A percentile compares a stretch with the other conserved stretches of the same genome.
These are phyloP conservation scores for Aphodius sticticus DNA, from an alignment of 2,888 invertebrate genomes.

Conservation along the genomic window DNA sequence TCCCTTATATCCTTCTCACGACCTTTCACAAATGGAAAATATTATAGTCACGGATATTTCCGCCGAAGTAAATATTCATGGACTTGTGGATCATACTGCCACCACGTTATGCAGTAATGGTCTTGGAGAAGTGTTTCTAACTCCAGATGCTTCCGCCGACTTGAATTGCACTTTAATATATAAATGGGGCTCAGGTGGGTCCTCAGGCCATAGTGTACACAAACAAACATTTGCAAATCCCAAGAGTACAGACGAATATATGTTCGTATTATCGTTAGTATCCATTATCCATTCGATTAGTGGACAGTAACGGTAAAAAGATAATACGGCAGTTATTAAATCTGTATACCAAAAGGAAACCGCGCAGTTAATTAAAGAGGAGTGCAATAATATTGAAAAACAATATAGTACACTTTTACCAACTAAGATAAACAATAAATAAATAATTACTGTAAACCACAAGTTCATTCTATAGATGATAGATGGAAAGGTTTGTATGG, in stretches of 20 bases:
- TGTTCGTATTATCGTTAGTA: not conserved
- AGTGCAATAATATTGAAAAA: not conserved
- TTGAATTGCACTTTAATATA: conserved; percentile 25
- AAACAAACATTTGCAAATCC: conserved; percentile 13
- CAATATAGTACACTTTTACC: not conserved
- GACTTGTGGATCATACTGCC: not conserved
- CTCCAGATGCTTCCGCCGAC: not conserved
- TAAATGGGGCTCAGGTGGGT: conserved; percentile 6
- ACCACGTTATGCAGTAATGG: not conserved
- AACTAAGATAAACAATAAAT: not conserved
- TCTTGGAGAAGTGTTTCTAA: conserved; percentile 16
- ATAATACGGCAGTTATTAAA: conserved; percentile 14
- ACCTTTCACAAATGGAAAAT: conserved; percentile 11
- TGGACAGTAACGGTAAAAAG: not conserved
- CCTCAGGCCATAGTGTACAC: conserved; percentile 14
- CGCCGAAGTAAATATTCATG: not conserved
- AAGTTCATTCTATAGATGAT: not conserved
- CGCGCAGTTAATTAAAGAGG: not conserved
- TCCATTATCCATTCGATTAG: not conserved
- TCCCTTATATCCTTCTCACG: conserved; percentile 10
- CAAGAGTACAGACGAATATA: not conserved
- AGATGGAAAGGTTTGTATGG: not conserved
- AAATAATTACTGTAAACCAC: conserved; percentile 6
- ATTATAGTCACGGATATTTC: conserved; percentile 16
- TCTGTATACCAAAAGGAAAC: not conserved